Evolutionary conservation across 2,888 invertebrate genomes (phyloP), one percentile per base, ranked within the genome.

Genomic region (Patella ulyssiponensis): DNA sequence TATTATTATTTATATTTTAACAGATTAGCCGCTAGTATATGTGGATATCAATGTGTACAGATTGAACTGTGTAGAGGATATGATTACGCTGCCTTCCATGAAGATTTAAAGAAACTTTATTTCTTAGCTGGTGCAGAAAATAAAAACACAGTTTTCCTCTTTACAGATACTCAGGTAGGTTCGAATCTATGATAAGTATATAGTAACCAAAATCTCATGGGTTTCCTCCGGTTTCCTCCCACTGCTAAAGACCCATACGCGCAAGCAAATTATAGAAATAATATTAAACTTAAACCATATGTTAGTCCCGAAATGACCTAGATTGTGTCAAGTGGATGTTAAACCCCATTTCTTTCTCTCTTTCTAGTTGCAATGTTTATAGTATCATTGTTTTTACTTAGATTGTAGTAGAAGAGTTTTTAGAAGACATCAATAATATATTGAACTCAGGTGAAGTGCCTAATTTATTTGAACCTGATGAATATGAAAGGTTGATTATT

Each of bases 371-470:
- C 44, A 0, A 0, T 44, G 44, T 44, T 44, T 44, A 44, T 44
- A 44, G 7, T 44, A 44, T 9, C 9, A 44, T 44, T 44, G 44
- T 44, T 44, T 44, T 7, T 53, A 76, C 79, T 51, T 79, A 97
- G 92, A 97, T 97, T 85, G 95, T 96, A 0, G 94, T 95, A 79
- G 97, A 97, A 89, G 97, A 96, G 89, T 97, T 97, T 90, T 92
- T 97, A 1, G 97, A 97, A 90, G 97, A 97, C 86, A 95, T 97
- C 73, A 97, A 97, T 90, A 97, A 97, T 88, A 95, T 97, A 89
- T 93, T 97, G 0, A 97, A 97, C 91, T 96, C 97, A 14, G 97
- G 96, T 73, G 97, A 97, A 90, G 96, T 97, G 1, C 97, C 97
- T 0, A 97, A 97, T 92, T 92, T 97, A n/a, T 97, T 92, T 85